phyloP scores from a whole-genome alignment of 2,888 invertebrate species.

The Tanytarsus gracilentus region DNA sequence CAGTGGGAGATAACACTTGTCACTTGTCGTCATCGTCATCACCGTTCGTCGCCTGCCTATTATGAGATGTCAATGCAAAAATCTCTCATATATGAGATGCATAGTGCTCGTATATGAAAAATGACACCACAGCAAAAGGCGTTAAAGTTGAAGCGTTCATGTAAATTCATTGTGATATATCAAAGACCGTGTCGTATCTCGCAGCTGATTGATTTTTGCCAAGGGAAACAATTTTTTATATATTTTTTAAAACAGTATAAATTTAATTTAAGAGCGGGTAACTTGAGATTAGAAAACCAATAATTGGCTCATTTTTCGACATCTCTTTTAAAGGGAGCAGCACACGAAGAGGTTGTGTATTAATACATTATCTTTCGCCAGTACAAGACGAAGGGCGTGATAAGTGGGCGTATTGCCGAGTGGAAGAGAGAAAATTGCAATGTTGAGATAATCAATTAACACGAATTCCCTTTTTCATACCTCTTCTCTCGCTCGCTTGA shows the following conservation, averaged over 20 bases:
- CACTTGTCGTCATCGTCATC: not conserved
- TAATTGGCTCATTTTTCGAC: too few relatives aligned
- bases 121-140: constrained; percentile 4
- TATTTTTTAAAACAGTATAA: too few relatives aligned
- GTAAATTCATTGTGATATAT: constrained; percentile 22
- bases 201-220: not conserved
- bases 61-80: not conserved
- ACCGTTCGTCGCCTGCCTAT: not conserved
- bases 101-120: not conserved
- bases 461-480: constrained; percentile 1
- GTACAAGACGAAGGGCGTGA: constrained; percentile 4
- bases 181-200: constrained; percentile 4
- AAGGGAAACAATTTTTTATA: too few relatives aligned
- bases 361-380: too few relatives aligned
- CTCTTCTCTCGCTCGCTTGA: too few relatives aligned
- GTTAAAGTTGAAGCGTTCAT: constrained; percentile 21
- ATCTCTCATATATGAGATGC: not conserved
- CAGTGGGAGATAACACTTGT: constrained; percentile 9
- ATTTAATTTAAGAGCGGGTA: too few relatives aligned
- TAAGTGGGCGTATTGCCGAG: constrained; percentile 9
- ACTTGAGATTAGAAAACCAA: too few relatives aligned
- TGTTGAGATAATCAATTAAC: constrained; percentile 19
- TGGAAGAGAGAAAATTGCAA: constrained; percentile 7
- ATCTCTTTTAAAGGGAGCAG: not conserved
- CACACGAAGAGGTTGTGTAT: not conserved